Evolutionary conservation across 2,888 invertebrate genomes (phyloP), one percentile per base, ranked within the genome.

Genomic region (Ormyrus thymus): DNA sequence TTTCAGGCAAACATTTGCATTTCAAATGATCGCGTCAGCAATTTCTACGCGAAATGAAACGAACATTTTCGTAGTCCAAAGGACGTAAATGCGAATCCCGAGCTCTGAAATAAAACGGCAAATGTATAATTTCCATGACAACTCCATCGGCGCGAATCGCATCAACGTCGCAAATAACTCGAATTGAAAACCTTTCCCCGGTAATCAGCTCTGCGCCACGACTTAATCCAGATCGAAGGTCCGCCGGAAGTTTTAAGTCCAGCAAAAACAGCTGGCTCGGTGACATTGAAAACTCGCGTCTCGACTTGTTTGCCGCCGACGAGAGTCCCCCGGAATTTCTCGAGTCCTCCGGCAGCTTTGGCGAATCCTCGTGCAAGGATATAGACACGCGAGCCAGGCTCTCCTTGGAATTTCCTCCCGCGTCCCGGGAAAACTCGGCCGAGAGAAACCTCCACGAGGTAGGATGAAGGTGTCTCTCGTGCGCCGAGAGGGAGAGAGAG

Each of bases 241-340:
- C 50, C 48, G 9, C 7, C n/a, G 29, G n/a, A 72, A 77, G 59
- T 72, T 77, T 77, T 77, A 77, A 77, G 71, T 72, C 55, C 50
- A 10, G 48, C 10, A 48, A 77, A 71, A 77, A 61, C 51, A 15
- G 51, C 29, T 3, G 29, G 9, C 70, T 7, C 6, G 13, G 61
- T n/a, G 77, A 66, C 77, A 77, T 72, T 77, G 77, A 77, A 77
- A 77, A 77, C 64, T 77, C 45, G 51, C 48, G 43, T 48, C 10
- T 56, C 46, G 11, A 48, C 56, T 68, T 55, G 46, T 61, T 55
- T 48, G 7, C 55, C 9, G 46, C 10, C 13, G 56, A 29, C 10
- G 50, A 58, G 66, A 66, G 43, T 7, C 11, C 53, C 55, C 43
- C 15, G 48, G 62, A 56, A 70, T 69, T 70, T 64, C 11, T 29